A percentile compares a stretch with the other conserved stretches of the same genome.
Evolutionary conservation across 2,797 vertebrate species (phyloP).

Genomic region (Martes flavigula): DNA sequence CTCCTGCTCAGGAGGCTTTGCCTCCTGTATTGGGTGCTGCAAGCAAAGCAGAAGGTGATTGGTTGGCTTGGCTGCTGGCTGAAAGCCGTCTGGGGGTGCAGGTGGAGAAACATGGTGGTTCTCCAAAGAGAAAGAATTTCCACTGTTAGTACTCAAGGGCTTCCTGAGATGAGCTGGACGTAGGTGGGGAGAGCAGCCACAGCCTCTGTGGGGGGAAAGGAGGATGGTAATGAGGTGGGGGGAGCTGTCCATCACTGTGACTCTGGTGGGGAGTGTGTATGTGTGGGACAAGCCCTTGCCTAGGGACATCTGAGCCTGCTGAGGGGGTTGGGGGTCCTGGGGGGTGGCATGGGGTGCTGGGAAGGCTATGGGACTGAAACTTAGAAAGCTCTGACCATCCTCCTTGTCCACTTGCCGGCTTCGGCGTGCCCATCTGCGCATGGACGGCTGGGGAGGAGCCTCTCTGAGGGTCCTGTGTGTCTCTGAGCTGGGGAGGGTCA

Average conservation of each 20-base stretch:
- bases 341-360: neutral
- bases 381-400: neutral
- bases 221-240: too few relatives aligned
- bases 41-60: neutral
- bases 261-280: neutral
- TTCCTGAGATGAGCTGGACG: neutral
- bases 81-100: neutral
- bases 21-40: neutral
- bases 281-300: neutral
- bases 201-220: neutral
- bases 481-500: neutral
- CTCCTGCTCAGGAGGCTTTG: neutral
- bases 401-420: rapidly evolving
- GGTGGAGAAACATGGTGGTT: too few relatives aligned
- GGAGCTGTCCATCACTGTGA: neutral
- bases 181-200: neutral
- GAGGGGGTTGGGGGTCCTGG: neutral
- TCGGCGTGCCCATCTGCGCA: neutral
- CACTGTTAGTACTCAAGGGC: neutral
- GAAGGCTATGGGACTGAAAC: neutral
- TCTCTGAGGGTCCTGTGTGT: neutral
- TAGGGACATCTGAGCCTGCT: neutral
- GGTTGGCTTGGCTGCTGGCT: neutral
- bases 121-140: neutral
- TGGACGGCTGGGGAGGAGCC: neutral